Base-by-base conservation (phyloP, 2,888 invertebrate species). In the Tanypteryx hageni region DNA sequence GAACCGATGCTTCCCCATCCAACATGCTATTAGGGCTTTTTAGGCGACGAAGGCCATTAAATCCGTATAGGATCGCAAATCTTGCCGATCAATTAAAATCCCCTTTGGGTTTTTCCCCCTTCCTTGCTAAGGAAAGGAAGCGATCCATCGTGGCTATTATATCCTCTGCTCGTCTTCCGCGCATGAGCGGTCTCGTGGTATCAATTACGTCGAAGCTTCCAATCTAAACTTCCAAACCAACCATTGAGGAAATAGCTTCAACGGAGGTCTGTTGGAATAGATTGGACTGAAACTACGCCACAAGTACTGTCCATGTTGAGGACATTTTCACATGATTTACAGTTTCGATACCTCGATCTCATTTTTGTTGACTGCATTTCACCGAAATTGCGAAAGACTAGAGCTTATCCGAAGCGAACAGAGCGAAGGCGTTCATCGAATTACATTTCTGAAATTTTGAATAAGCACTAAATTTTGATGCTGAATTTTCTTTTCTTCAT, bases 1-100 rank as follows among this genome's bases (percentile, higher is more conserved):
- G 27, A n/a, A 68, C n/a, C 68, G 68, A 22, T 13, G 10, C 27
- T 76, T 9, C 76, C 76, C 76, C 27, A 27, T 14, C 27, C 76
- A 76, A 22, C 76, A 27, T 76, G 18, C 76, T 76, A 76, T 76
- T 76, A n/a, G n/a, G 68, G 68, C 68, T 22, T 68, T n/a, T 27
- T 27, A 27, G 27, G 76, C 22, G 76, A 11, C 4, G 76, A 76
- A 76, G 27, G 76, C 76, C 27, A 76, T 76, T 76, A 76, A 76
- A 27, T 7, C 22, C 9, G 22, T 22, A 22, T 22, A 27, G 11
- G 76, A 76, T 13, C 27, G 22, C 18, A 11, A 76, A 13, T 76
- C 22, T 27, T 22, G 8, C 22, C 18, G 4, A 68, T 22, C 27
- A 27, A 76, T 76, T 76, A 76, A 76, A 76, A 76, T 76, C 22